These are phyloP conservation scores for Lasioglossum albipes DNA, from an alignment of 1,140 invertebrate species.

Conservation along the genomic window DNA sequence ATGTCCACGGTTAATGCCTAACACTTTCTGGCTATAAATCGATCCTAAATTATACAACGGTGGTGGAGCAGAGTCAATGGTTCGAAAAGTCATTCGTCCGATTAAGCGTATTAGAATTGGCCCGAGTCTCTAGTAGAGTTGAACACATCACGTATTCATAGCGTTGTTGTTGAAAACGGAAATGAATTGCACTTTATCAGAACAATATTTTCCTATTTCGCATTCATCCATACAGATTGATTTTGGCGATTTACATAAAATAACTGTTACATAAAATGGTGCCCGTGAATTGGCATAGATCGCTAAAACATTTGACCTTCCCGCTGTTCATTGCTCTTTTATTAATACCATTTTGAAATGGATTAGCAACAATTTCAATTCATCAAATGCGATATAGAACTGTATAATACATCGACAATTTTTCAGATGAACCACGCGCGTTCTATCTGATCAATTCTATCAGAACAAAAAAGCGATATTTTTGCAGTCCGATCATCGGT, in stretches of 20 bases:
- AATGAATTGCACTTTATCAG: neutral
- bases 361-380: too few relatives aligned
- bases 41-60: slow-evolving; percentile 61
- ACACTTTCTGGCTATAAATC: slow-evolving; percentile 66
- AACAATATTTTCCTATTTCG: neutral
- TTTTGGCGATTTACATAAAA: neutral
- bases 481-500: too few relatives aligned
- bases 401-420: too few relatives aligned
- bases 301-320: neutral
- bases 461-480: too few relatives aligned
- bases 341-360: neutral
- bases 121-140: slow-evolving; percentile 5
- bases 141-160: neutral
- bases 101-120: slow-evolving; percentile 69
- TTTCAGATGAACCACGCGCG: too few relatives aligned
- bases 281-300: neutral
- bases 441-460: too few relatives aligned
- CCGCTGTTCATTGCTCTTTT: neutral
- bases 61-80: slow-evolving; percentile 20
- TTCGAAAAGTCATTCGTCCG: slow-evolving; percentile 60
- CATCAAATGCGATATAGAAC: too few relatives aligned
- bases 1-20: slow-evolving; percentile 64
- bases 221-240: neutral
- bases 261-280: neutral
- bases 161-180: neutral